A percentile compares a stretch with the other conserved stretches of the same genome.
phyloP scores from a whole-genome alignment of 2,113 vertebrate genomes.

The Phrynocephalus versicolor region DNA sequence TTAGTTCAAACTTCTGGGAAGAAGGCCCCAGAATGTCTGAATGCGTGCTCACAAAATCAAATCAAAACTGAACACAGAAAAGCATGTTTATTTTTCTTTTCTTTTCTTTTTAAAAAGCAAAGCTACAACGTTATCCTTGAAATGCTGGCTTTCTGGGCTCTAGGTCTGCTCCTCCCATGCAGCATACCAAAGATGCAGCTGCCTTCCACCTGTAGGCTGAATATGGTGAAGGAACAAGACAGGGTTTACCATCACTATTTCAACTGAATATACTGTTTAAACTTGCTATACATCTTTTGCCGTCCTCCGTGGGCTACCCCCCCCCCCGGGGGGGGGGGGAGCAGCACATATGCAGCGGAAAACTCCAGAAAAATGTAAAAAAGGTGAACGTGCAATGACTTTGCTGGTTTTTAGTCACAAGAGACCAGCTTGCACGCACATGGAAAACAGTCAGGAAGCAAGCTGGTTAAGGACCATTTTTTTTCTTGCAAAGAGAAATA shows the following conservation, averaged over 20 bases:
- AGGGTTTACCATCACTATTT: not conserved
- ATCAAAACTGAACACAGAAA: not conserved
- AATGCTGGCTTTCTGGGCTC: not conserved
- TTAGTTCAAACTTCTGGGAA: not conserved
- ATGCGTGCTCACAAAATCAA: too few relatives aligned
- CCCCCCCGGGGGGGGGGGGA: not conserved
- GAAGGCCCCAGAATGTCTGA: not conserved
- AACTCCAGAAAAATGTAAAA: not conserved
- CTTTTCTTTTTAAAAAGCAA: too few relatives aligned
- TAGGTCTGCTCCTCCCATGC: not conserved
- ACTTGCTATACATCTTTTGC: not conserved
- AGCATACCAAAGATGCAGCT: too few relatives aligned
- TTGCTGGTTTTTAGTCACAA: not conserved
- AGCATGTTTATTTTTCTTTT: too few relatives aligned
- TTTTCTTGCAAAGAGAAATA: constrained; percentile 5
- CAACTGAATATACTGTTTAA: not conserved
- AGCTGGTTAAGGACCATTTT: not conserved
- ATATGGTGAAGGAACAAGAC: not conserved
- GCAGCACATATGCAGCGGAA: not conserved
- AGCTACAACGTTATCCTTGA: not conserved
- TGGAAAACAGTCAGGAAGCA: not conserved
- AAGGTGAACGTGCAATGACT: not conserved
- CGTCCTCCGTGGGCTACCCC: not conserved
- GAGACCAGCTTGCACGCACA: not conserved
- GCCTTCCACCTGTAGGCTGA: too few relatives aligned